A percentile compares a stretch with the other conserved stretches of the same genome.
Conservation (phyloP, 1,140 invertebrate genomes). For the Aphaenogaster floridana region DNA sequence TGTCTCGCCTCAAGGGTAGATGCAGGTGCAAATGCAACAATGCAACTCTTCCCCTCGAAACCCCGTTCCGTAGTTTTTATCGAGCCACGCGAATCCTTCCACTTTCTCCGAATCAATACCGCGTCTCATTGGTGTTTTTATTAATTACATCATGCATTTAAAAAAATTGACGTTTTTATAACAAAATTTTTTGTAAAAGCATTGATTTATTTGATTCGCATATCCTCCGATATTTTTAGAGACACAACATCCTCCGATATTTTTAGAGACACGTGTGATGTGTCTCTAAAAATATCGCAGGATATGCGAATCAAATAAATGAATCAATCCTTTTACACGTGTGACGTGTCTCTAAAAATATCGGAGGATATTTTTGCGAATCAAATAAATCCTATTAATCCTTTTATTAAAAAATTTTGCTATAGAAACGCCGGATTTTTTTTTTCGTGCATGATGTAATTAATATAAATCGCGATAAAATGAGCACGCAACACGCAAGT, state of each 20-base stretch:
- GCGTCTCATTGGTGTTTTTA: background rate
- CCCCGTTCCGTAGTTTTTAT: background rate
- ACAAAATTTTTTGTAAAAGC: background rate
- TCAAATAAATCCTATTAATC: no score
- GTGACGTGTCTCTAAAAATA: background rate
- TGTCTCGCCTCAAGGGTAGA: conserved; percentile 16
- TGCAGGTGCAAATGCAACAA: conserved; percentile 12
- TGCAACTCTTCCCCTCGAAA: background rate
- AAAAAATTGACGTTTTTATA: background rate
- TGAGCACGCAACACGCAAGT: background rate
- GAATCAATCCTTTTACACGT: no score
- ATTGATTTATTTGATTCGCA: background rate
- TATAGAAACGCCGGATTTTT: no score
- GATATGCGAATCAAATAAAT: no score
- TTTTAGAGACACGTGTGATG: background rate
- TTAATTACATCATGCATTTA: background rate
- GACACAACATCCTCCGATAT: background rate
- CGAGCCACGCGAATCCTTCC: background rate
- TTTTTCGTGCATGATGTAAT: no score
- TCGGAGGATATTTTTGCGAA: no score
- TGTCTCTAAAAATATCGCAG: background rate
- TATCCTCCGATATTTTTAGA: background rate
- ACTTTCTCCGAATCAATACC: conserved; percentile 14
- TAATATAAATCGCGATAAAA: background rate
- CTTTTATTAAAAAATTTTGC: no score